Percentiles rank a stretch among this genome's conserved stretches.
These are phyloP conservation scores for Brachionus rubens DNA, from an alignment of 1,140 invertebrate genomes.

Conservation along the genomic window DNA sequence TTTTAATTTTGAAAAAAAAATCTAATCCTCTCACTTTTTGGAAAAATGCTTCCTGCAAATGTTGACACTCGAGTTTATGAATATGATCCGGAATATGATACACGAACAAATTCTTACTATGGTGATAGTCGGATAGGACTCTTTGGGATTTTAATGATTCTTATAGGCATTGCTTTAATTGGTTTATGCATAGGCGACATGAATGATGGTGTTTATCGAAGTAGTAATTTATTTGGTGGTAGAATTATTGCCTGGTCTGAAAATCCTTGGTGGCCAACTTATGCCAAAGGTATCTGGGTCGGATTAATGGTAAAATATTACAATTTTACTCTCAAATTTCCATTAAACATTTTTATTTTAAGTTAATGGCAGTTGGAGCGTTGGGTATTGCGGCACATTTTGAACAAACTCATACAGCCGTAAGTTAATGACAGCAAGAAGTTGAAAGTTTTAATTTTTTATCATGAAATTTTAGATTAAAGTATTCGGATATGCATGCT, in stretches of 20 bases:
- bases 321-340: too few relatives aligned
- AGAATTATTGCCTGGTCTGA: neutral
- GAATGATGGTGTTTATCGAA: constrained; percentile 17
- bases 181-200: constrained; percentile 1
- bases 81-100: constrained; percentile 19
- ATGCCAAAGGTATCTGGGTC: constrained; percentile 27
- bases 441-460: neutral
- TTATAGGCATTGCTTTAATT: neutral
- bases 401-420: neutral
- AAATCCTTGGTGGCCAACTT: constrained; percentile 34
- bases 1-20: neutral
- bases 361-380: neutral
- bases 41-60: neutral
- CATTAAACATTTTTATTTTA: too few relatives aligned
- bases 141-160: neutral
- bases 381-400: constrained; percentile 20
- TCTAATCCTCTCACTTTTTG: neutral
- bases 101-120: neutral
- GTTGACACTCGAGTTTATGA: neutral
- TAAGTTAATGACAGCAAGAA: too few relatives aligned
- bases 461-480: neutral
- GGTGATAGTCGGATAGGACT: neutral
- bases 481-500: constrained; percentile 6
- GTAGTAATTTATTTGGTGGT: neutral
- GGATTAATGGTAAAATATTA: neutral